A percentile compares a stretch with the other conserved stretches of the same genome.
These are phyloP conservation scores for Oncorhynchus gorbuscha DNA, from an alignment of 2,113 vertebrate genomes.

Conservation along the genomic window DNA sequence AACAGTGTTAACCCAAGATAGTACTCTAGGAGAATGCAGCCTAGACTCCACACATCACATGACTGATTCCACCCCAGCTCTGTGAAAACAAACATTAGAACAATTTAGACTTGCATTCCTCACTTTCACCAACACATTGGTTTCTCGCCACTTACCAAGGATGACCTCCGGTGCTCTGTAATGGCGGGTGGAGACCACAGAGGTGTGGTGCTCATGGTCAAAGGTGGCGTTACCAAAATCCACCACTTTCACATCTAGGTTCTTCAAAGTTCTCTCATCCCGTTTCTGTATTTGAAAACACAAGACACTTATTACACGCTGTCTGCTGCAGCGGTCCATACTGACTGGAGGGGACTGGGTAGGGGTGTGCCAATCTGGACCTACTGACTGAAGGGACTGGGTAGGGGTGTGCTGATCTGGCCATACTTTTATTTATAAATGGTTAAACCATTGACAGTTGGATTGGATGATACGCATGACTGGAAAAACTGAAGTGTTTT, in stretches of 20 bases:
- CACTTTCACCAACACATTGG: neutral
- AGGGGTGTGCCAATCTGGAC: too few species aligned
- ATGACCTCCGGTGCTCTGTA: constrained; percentile 95
- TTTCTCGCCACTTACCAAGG: constrained; percentile 75
- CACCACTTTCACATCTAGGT: constrained; percentile 90
- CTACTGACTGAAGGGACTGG: too few species aligned
- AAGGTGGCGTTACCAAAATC: constrained; percentile 95
- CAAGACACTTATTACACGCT: neutral
- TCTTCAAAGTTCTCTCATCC: constrained; percentile 80
- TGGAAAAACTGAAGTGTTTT: too few species aligned
- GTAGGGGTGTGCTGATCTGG: too few species aligned
- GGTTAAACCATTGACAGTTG: too few species aligned
- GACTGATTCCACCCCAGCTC: constrained; percentile 93
- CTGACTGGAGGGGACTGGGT: too few species aligned
- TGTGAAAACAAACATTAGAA: constrained; percentile 51
- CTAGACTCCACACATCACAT: constrained; percentile 95
- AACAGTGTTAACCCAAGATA: constrained; percentile 90
- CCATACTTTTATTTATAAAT: too few species aligned
- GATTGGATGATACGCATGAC: too few species aligned
- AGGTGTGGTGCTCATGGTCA: constrained; percentile 89
- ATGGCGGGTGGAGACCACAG: constrained; percentile 90
- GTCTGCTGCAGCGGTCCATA: too few species aligned
- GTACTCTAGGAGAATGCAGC: constrained; percentile 93
- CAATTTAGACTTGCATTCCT: neutral
- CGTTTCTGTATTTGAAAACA: constrained; percentile 70